These are phyloP conservation scores for Triplophysa rosa DNA, from an alignment of 2,113 vertebrate genomes.

Conservation along the genomic window DNA sequence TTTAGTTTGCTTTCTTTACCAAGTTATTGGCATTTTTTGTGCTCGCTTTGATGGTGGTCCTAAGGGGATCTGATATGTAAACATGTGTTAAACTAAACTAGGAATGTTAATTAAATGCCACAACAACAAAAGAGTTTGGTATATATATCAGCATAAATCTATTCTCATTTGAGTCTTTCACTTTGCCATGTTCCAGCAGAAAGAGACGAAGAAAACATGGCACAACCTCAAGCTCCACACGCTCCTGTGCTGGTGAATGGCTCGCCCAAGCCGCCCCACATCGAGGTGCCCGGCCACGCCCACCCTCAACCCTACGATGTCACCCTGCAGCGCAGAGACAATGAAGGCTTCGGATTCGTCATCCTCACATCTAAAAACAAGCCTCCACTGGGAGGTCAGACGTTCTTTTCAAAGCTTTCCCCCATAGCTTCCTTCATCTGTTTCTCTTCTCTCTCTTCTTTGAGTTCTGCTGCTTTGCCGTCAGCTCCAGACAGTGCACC, in stretches of 20 bases:
- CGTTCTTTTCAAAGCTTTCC: background rate
- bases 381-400: conserved; percentile 91
- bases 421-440: background rate
- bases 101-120: background rate
- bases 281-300: conserved; percentile 58
- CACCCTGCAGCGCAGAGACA: conserved; percentile 88
- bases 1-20: background rate
- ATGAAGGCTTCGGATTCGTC: conserved; percentile 95
- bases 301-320: conserved; percentile 83
- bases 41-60: no score
- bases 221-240: conserved; percentile 50
- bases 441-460: background rate
- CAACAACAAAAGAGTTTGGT: background rate
- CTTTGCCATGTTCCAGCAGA: conserved; percentile 53
- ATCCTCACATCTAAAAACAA: conserved; percentile 98
- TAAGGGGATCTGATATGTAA: no score
- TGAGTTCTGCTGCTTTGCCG: background rate
- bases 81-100: background rate
- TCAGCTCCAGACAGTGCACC: conserved; percentile 1
- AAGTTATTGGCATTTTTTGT: background rate
- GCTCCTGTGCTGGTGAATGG: conserved; percentile 67
- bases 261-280: conserved; percentile 75
- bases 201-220: conserved; percentile 58
- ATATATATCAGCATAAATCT: background rate
- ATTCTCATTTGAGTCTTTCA: background rate